Base-by-base conservation (phyloP, 1,140 invertebrate genomes). In the Heliconius melpomene region DNA sequence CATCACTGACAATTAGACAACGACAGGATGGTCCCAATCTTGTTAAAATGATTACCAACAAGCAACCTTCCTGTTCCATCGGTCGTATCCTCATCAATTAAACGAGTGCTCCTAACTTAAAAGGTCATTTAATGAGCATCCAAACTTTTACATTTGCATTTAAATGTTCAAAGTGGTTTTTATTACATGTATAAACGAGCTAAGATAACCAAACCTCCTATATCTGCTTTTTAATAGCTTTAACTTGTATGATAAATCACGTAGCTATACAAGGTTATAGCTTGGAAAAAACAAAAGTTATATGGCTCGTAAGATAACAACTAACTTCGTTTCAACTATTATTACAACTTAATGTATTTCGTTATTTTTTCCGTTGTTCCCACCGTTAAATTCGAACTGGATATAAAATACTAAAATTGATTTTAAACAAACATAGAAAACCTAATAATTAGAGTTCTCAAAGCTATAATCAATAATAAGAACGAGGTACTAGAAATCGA, bases 381-480 rank as follows among this genome's bases (percentile, higher is more conserved):
- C 60, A 66, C 60, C 3, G 60, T 66, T 66, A 66, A 26, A 66
- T 26, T 66, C 26, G 60, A 29, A 16, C 26, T 66, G 26, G 5
- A 11, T 26, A 26, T 3, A 23, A 11, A 29, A 29, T 29, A 23
- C 26, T 2, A 26, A 66, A 66, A 66, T 66, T 66, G 60, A 66
- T 66, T 66, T 66, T 29, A 66, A 66, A 66, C 60, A 66, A 66
- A 66, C 60, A 29, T 66, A 66, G 60, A 66, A 29, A 66, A 66
- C 23, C 23, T 66, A 26, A 89, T 87, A 91, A 91, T 90, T 91
- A 92, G 85, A 85, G 88, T 86, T 78, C 80, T 71, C 82, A 75
- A 90, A 88, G 86, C 79, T 86, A 85, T 88, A 91, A 93, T 89
- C 87, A 90, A 88, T 90, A 90, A 91, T 86, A 91, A 87, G 77